These are phyloP conservation scores for Eumeta japonica DNA, from an alignment of 1,140 invertebrate genomes.

Conservation along the genomic window DNA sequence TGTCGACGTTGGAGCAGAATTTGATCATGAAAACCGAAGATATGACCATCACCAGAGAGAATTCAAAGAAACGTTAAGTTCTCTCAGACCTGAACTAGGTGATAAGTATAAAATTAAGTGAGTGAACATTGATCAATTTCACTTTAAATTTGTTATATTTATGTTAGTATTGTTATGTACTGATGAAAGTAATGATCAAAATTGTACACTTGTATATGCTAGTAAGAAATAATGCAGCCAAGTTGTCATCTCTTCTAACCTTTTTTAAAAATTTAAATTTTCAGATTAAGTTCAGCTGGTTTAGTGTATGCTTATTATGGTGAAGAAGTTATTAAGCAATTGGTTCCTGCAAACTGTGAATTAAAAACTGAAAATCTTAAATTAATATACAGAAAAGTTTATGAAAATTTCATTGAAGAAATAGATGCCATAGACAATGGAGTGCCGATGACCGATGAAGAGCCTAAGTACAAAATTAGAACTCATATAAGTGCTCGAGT, in stretches of 20 bases:
- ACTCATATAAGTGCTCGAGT: conserved; percentile 80
- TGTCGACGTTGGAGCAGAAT: conserved; percentile 93
- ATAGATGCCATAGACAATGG: conserved; percentile 98
- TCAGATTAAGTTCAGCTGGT: conserved; percentile 92
- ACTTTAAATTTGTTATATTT: not conserved
- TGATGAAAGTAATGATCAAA: no score
- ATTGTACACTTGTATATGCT: no score
- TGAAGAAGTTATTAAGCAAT: conserved; percentile 67
- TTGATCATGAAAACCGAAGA: conserved; percentile 71
- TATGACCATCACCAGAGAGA: conserved; percentile 96
- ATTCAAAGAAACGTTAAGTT: conserved; percentile 61
- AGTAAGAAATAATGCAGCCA: no score
- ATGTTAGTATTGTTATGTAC: no score
- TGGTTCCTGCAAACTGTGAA: conserved; percentile 53
- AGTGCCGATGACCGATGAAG: conserved; percentile 72
- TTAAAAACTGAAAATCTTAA: conserved; percentile 56
- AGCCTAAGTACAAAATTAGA: conserved; percentile 77
- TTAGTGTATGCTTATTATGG: conserved; percentile 93
- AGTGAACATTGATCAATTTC: conserved; percentile 14
- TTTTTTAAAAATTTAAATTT: conserved; percentile 26
- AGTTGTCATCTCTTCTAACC: no score
- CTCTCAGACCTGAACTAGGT: conserved; percentile 55
- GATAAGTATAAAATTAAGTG: conserved; percentile 59
- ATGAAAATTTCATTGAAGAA: conserved; percentile 89
- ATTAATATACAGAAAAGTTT: conserved; percentile 79